Conservation (phyloP, 2,797 vertebrate genomes). For the Falco concolor region DNA sequence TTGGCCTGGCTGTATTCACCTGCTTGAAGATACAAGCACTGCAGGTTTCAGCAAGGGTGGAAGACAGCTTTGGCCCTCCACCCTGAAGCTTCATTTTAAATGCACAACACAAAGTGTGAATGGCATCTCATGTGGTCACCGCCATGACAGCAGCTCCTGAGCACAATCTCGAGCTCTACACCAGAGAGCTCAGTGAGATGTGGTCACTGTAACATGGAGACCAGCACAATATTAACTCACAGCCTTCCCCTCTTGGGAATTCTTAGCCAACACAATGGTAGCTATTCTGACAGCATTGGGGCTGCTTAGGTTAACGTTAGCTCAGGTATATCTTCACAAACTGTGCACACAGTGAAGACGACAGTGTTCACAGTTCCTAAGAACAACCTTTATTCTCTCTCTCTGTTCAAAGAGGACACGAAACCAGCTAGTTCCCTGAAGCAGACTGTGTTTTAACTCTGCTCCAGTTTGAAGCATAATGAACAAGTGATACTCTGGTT, state of each 20-base stretch:
- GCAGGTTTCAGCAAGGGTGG: background rate
- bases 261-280: background rate
- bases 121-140: background rate
- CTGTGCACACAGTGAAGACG: background rate
- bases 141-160: background rate
- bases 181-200: background rate
- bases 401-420: background rate
- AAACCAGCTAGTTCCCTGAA: background rate
- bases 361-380: background rate
- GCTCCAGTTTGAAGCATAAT: background rate
- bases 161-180: background rate
- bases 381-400: background rate
- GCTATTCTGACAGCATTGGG: background rate
- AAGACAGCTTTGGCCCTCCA: background rate
- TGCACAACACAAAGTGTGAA: background rate
- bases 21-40: background rate
- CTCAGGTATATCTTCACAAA: background rate
- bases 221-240: background rate
- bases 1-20: background rate
- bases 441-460: background rate
- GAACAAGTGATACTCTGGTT: too few relatives aligned
- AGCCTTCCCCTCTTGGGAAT: background rate
- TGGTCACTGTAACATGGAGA: background rate
- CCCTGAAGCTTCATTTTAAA: background rate
- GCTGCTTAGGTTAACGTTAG: background rate